Evolutionary conservation across 2,888 invertebrate genomes (phyloP).

Genomic region (Leucoma salicis): DNA sequence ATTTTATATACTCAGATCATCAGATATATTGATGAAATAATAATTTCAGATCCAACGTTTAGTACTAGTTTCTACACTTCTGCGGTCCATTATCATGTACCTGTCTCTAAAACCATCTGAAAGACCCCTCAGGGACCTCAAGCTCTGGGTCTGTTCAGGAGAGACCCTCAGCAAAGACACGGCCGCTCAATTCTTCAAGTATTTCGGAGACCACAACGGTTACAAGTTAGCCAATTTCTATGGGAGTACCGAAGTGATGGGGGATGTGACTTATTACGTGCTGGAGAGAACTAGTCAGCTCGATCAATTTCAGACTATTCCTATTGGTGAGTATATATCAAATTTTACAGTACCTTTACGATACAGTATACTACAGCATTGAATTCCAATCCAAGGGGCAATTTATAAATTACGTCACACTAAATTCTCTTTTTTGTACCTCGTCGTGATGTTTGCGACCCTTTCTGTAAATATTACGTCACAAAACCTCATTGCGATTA

Average conservation of each 20-base stretch:
- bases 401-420: too few species aligned
- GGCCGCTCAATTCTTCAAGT: constrained; percentile 88
- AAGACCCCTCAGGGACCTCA: constrained; percentile 82
- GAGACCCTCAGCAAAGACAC: constrained; percentile 88
- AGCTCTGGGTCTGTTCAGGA: constrained; percentile 93
- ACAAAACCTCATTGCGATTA: too few species aligned
- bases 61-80: constrained; percentile 91
- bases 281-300: constrained; percentile 84
- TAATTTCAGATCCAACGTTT: constrained; percentile 86
- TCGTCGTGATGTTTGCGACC: too few species aligned
- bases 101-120: constrained; percentile 83
- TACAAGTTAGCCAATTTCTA: constrained; percentile 92
- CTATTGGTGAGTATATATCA: constrained; percentile 86
- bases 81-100: constrained; percentile 90
- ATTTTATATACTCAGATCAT: too few species aligned
- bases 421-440: too few species aligned
- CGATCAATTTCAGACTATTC: constrained; percentile 85
- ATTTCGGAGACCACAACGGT: constrained; percentile 84
- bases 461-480: too few species aligned
- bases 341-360: too few species aligned
- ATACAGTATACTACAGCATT: too few species aligned
- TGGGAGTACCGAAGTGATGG: constrained; percentile 96
- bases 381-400: too few species aligned
- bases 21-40: too few species aligned
- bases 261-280: constrained; percentile 91